Base-by-base conservation (phyloP, 2,113 vertebrate genomes). In the Pelodiscus sinensis region DNA sequence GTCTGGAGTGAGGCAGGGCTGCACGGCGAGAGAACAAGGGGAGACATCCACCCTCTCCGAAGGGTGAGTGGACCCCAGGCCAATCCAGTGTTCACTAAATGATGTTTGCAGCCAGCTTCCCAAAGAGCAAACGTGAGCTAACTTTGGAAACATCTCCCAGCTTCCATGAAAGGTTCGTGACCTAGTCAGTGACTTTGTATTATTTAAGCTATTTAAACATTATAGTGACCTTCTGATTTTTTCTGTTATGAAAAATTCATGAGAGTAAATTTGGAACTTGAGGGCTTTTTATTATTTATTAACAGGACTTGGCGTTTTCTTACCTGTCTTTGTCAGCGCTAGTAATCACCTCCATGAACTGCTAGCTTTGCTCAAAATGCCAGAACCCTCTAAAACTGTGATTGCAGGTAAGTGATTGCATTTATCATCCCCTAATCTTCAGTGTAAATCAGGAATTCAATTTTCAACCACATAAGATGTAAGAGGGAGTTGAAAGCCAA, bases 401-500 rank as follows among this genome's bases (percentile, higher is more conserved):
- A 87, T 52, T 82, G 60, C 81, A 87, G 86, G 94, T 78, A 21
- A 96, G 90, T 8, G 83, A 85, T 89, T 13, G 81, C 29, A 56
- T 94, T 94, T 83, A 85, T 92, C 82, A 94, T 84, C 52, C 81
- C 92, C 29, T 92, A 85, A 83, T 90, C 95, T 94, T 85, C 84
- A 56, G 79, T 31, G 3, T 86, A 94, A 96, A 96, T 86, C 19
- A 52, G 81, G 88, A 95, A 94, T 91, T 92, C 92, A 65, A 51
- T 92, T 84, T 92, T 89, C 87, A 96, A 75, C 94, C 92, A 68
- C 93, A 24, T 10, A 92, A 95, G 83, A 94, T 90, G 93, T 82
- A 93, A 85, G 79, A 92, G 94, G 57, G 94, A 95, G 96, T 2
- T 86, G 88, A 94, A 95, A 96, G 95, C 94, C 92, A 95, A 93